Base-by-base conservation (phyloP, 1,140 invertebrate species). In the Cyclina sinensis region DNA sequence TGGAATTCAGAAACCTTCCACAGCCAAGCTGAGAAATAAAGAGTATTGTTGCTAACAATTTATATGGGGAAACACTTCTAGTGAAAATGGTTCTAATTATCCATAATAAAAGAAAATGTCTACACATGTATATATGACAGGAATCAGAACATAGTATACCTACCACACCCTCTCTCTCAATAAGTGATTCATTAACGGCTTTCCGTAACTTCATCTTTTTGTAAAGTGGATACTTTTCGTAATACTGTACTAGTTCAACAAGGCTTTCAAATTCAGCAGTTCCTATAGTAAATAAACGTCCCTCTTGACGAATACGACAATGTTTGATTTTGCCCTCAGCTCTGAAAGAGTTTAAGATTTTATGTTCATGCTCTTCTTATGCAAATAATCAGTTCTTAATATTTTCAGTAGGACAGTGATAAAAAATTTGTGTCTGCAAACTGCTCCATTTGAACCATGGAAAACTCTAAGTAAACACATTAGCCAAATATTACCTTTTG, bases 281-380 rank as follows among this genome's bases (percentile, higher is more conserved):
- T 16, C 98, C 98, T 91, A 99, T 98, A 0, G 97, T 97, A 94
- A 98, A 99, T 0, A 99, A 94, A 0, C 98, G 96, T 4, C 98
- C 98, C 94, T 99, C 99, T 59, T 98, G 96, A 94, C 98, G 98
- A 37, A 99, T 98, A 76, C 98, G 97, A 95, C 99, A 99, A 94
- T 99, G 99, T 94, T 99, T 99, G 81, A 99, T 99, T 95, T 98
- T 98, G 30, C 97, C 97, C 92, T 99, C 98, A 32, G 98, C 98
- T 93, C 98, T 98, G 92, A 51, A 86, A 89, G 30, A 1, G 3
- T 59, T n/a, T n/a, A n/a, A n/a, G n/a, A n/a, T n/a, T n/a, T n/a
- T n/a, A n/a, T n/a, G n/a, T n/a, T n/a, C n/a, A n/a, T n/a, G n/a
- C n/a, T n/a, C n/a, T n/a, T n/a, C n/a, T n/a, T n/a, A n/a, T n/a